Conservation (phyloP, 2,888 invertebrate genomes). For the Watsonalla binaria region DNA sequence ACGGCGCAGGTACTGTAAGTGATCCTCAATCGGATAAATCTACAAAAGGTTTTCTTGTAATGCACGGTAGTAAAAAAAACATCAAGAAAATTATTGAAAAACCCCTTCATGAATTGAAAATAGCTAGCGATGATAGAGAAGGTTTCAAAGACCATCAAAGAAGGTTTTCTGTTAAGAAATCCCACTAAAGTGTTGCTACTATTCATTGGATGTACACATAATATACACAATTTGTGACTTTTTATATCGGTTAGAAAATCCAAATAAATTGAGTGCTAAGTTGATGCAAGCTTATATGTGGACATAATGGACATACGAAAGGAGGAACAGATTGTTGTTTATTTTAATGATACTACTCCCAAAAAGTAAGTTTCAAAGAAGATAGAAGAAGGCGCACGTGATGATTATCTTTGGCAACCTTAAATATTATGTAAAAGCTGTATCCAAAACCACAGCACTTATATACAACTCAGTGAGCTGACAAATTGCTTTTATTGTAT, state of each 20-base stretch:
- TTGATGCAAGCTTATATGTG: no score
- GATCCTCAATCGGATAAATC: not conserved
- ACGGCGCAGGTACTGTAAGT: not conserved
- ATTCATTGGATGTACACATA: no score
- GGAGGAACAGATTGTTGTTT: no score
- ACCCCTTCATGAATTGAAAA: not conserved
- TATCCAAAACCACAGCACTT: not conserved
- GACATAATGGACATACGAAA: no score
- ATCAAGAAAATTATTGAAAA: not conserved
- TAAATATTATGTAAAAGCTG: not conserved
- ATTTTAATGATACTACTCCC: no score
- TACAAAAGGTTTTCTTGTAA: not conserved
- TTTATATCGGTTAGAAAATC: no score
- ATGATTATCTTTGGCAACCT: no score
- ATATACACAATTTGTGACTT: no score
- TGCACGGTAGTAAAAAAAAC: no score
- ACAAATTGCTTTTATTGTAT: not conserved
- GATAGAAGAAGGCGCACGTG: no score
- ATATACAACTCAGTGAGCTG: not conserved
- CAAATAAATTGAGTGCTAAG: no score
- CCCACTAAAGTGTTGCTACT: not conserved
- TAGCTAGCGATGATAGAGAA: not conserved
- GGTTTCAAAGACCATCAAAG: not conserved
- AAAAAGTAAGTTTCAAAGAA: no score
- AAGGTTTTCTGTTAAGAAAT: not conserved